Evolutionary conservation across 1,140 invertebrate species (phyloP).

Genomic region (Arion vulgaris): DNA sequence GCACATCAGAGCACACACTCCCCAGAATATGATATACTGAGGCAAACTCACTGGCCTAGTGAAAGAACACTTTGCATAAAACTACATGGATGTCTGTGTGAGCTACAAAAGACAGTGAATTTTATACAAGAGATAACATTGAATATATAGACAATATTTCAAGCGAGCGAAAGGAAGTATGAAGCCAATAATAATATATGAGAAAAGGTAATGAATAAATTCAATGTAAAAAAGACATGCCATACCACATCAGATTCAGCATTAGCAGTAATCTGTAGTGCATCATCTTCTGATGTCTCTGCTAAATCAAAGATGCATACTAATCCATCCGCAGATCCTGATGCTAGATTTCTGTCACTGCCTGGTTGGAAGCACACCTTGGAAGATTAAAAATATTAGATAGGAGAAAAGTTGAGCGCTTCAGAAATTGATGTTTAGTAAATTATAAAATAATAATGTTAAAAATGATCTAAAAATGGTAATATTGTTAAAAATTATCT

Average conservation of each 20-base stretch:
- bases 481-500: no score
- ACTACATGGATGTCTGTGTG: not conserved
- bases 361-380: constrained; percentile 83
- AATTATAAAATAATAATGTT: no score
- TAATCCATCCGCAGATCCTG: constrained; percentile 87
- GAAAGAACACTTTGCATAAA: not conserved
- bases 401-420: no score
- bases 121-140: no score
- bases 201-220: no score
- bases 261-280: constrained; percentile 85
- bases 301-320: constrained; percentile 88
- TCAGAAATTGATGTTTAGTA: no score
- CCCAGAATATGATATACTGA: no score
- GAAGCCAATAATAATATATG: not conserved
- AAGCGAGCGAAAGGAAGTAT: not conserved
- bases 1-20: no score
- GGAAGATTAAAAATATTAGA: constrained; percentile 6
- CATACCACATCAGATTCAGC: constrained; percentile 85
- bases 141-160: no score
- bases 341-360: constrained; percentile 80
- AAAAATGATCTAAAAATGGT: no score
- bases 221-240: not conserved
- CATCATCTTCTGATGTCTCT: constrained; percentile 84
- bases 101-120: no score
- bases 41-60: no score